These are phyloP conservation scores for Sebastes variabilis DNA, from an alignment of 2,797 vertebrate species.

Conservation along the genomic window DNA sequence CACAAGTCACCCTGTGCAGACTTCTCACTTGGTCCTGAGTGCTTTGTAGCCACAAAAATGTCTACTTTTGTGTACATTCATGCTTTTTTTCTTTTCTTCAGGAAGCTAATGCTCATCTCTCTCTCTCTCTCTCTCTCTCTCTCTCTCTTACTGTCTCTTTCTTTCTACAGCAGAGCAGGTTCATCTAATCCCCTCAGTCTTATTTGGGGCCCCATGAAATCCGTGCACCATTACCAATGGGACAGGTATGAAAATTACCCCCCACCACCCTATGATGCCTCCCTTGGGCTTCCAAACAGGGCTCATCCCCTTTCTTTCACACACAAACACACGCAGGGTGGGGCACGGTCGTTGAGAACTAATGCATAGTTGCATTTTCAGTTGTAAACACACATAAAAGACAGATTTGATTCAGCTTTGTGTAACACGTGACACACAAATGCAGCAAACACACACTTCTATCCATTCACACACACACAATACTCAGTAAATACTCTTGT, in stretches of 20 bases:
- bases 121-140: not conserved
- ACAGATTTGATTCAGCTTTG: not conserved
- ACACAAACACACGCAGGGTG: not conserved
- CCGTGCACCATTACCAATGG: constrained; percentile 64
- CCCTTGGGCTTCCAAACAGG: constrained; percentile 17
- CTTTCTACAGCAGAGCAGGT: constrained; percentile 14
- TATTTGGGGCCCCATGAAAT: constrained; percentile 66
- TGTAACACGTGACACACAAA: not conserved
- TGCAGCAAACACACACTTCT: not conserved
- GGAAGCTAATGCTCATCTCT: not conserved
- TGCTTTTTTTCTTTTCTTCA: not conserved
- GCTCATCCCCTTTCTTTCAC: constrained; percentile 26
- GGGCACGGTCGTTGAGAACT: not conserved
- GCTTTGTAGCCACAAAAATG: not conserved
- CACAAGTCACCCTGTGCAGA: not conserved
- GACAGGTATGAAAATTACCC: constrained; percentile 79
- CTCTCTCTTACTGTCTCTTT: not conserved
- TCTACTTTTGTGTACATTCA: not conserved
- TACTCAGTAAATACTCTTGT: not conserved
- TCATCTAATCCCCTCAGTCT: constrained; percentile 60
- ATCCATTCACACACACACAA: not conserved
- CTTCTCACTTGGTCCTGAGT: not conserved
- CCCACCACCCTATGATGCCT: constrained; percentile 17
- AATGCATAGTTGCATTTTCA: not conserved
- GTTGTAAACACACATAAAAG: not conserved